These are phyloP conservation scores for Dasysyrphus tricinctus DNA, from an alignment of 2,888 invertebrate genomes.

Conservation along the genomic window DNA sequence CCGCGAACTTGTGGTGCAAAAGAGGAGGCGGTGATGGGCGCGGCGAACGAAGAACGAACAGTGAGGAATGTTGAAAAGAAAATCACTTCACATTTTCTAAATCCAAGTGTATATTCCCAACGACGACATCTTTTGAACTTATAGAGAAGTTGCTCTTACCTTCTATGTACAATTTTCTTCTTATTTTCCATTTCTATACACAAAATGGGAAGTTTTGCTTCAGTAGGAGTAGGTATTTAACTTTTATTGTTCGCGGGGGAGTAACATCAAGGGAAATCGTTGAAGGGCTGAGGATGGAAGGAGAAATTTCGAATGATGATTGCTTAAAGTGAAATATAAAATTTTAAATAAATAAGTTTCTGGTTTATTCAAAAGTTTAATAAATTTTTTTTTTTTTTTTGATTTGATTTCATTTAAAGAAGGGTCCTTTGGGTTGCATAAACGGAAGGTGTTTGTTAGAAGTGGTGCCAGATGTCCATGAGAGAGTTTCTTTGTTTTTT, in stretches of 20 bases:
- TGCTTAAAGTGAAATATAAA: slow-evolving; percentile 39
- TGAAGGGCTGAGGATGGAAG: neutral
- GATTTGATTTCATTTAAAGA: slow-evolving; percentile 6
- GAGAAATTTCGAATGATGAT: slow-evolving; percentile 15
- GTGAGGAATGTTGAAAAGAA: neutral
- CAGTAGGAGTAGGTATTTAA: slow-evolving; percentile 45
- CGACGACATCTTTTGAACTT: slow-evolving; percentile 55
- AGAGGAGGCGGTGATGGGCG: neutral
- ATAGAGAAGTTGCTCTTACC: neutral
- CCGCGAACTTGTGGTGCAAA: slow-evolving; percentile 52
- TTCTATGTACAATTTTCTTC: neutral
- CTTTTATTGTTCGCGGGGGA: slow-evolving; percentile 42
- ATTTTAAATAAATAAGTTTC: slow-evolving; percentile 58
- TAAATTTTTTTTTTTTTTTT: neutral
- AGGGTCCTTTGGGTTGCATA: slow-evolving; percentile 14
- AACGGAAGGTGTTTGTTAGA: slow-evolving; percentile 32
- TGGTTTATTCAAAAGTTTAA: slow-evolving; percentile 46
- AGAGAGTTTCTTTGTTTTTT: slow-evolving; percentile 5
- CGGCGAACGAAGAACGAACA: too few species aligned
- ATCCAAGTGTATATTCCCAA: slow-evolving; percentile 8
- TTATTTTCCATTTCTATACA: neutral
- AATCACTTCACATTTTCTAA: slow-evolving; percentile 23
- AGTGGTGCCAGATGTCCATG: slow-evolving; percentile 39
- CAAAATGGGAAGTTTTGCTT: slow-evolving; percentile 24
- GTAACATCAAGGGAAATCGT: neutral